Evolutionary conservation across 2,888 invertebrate genomes (phyloP), one percentile per base, ranked within the genome.

Genomic region (Linnaemya tessellans): DNA sequence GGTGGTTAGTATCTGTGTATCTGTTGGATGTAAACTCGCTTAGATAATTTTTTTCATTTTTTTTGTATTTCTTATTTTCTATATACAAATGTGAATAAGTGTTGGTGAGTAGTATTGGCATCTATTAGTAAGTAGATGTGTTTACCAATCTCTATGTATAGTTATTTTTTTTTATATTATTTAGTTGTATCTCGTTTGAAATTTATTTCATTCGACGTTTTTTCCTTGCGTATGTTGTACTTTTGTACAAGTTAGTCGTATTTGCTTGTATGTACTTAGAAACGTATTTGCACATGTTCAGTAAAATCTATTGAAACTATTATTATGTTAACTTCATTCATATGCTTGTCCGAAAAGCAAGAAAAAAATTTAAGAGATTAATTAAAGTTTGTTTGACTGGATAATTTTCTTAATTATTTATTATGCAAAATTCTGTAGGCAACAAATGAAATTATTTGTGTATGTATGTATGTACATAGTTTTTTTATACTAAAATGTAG

Each of bases 151-250:
- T 65, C 64, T 58, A 51, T 73, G 73, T 80, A 67, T 73, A 73
- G 80, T 65, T 74, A 80, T 80, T 80, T 80, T 58, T 65, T n/a
- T n/a, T n/a, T n/a, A n/a, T n/a, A n/a, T n/a, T 60, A 30, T 73
- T 65, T 15, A 46, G 30, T 56, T 38, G 58, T 65, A 51, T 73
- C 65, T 74, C 18, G 65, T 51, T 73, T 74, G 49, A 73, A 74
- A 67, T 43, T 18, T 30, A 54, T 60, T 70, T 79, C 43, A 43
- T 70, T 70, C n/a, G 62, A 46, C 20, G 62, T 51, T 68, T 41
- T 51, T 62, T 43, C 35, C 51, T 11, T 73, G 7, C 41, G 8
- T 25, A 13, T 62, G 51, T 25, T 64, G 62, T 74, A 18, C 15
- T 65, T 25, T 49, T 67, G 41, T 35, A 46, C 35, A 15, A 49